Conservation (phyloP, 2,888 invertebrate species). For the Amblyteles armatorius region DNA sequence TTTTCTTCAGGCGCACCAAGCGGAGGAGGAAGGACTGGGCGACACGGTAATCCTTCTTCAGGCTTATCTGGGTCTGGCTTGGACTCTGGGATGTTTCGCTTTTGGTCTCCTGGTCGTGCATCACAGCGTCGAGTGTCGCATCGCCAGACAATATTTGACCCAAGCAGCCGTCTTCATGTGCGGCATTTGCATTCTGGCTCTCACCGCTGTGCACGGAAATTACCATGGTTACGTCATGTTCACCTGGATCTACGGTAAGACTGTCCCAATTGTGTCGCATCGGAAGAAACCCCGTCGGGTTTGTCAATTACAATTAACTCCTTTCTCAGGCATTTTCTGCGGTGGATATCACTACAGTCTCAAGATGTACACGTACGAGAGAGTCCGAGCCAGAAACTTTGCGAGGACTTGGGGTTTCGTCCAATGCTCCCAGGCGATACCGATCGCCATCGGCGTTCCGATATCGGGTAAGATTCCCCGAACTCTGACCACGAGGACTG, state of each 20-base stretch:
- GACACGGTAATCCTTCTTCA: slow-evolving; percentile 89
- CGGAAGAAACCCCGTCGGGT: no score
- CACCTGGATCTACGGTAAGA: slow-evolving; percentile 91
- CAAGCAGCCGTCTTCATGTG: slow-evolving; percentile 93
- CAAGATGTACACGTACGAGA: slow-evolving; percentile 95
- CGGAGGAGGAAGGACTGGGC: slow-evolving; percentile 90
- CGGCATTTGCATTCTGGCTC: slow-evolving; percentile 91
- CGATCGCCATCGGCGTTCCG: slow-evolving; percentile 93
- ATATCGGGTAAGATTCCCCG: slow-evolving; percentile 88
- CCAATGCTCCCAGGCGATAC: slow-evolving; percentile 94
- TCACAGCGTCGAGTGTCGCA: slow-evolving; percentile 93
- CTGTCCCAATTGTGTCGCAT: background rate
- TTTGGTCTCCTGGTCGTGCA: slow-evolving; percentile 94
- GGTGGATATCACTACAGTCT: slow-evolving; percentile 95
- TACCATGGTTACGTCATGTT: slow-evolving; percentile 92
- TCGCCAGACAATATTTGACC: slow-evolving; percentile 93
- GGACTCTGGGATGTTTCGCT: slow-evolving; percentile 92
- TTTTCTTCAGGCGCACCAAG: slow-evolving; percentile 88
- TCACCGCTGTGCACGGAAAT: slow-evolving; percentile 91
- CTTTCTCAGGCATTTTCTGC: slow-evolving; percentile 90
- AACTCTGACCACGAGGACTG: background rate
- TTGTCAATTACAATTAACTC: slow-evolving; percentile 32
- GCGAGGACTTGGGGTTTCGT: slow-evolving; percentile 96
- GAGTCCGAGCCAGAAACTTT: slow-evolving; percentile 94
- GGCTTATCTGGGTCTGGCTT: slow-evolving; percentile 92